These are phyloP conservation scores for Darevskia mixta DNA, from an alignment of 2,797 vertebrate genomes.

Conservation along the genomic window DNA sequence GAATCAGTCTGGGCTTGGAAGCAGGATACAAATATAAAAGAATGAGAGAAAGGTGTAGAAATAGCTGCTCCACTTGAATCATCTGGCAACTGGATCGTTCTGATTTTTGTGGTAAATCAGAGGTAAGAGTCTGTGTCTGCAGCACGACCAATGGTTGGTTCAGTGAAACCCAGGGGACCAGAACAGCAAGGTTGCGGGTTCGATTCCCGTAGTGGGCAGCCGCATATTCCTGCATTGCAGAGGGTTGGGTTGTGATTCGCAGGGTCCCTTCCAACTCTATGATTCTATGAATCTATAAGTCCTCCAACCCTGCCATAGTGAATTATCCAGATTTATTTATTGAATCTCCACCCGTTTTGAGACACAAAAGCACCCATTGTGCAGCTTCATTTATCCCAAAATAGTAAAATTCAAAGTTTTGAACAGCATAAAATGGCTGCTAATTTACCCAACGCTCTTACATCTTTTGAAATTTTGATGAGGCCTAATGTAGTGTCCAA, in stretches of 20 bases:
- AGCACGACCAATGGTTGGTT: neutral
- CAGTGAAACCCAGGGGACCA: neutral
- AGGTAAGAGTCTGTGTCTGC: neutral
- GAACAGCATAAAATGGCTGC: neutral
- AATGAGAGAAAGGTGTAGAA: neutral
- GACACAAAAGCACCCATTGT: neutral
- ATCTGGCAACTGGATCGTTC: neutral
- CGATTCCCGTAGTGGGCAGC: too few species aligned
- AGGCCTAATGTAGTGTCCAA: constrained; percentile 1
- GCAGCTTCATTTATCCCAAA: neutral
- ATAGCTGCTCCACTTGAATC: neutral
- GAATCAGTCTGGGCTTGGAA: neutral
- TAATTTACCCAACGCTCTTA: constrained; percentile 2
- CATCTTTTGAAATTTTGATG: constrained; percentile 16
- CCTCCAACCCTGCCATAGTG: neutral
- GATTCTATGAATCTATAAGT: too few species aligned
- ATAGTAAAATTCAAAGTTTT: neutral
- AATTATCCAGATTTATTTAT: neutral
- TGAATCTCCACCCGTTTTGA: neutral
- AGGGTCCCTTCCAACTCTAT: too few species aligned
- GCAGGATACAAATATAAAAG: neutral
- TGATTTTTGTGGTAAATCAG: neutral
- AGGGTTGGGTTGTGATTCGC: too few species aligned
- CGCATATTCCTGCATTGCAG: too few species aligned
- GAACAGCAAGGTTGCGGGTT: too few species aligned